A percentile compares a stretch with the other conserved stretches of the same genome.
phyloP scores from a whole-genome alignment of 2,113 vertebrate species.

The Galeopterus variegatus region DNA sequence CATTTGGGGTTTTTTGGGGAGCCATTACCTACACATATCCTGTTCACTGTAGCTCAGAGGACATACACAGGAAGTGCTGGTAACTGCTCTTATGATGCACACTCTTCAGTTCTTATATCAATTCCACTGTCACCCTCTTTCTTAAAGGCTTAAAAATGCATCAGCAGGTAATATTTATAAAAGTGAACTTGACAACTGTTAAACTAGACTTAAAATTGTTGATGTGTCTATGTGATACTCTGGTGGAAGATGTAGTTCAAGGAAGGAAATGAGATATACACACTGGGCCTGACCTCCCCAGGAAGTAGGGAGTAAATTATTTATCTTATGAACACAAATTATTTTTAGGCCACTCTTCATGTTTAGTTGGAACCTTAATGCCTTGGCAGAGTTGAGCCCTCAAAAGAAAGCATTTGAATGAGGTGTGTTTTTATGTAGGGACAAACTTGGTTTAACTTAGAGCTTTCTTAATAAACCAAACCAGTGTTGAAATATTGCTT shows the following conservation, averaged over 20 bases:
- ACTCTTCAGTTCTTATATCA: neutral
- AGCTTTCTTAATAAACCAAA: neutral
- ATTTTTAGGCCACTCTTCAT: neutral
- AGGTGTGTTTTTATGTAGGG: neutral
- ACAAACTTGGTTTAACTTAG: neutral
- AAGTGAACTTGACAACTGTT: neutral
- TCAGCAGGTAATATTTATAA: neutral
- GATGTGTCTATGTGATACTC: neutral
- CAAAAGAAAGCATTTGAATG: neutral
- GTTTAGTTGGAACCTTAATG: neutral
- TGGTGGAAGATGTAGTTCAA: neutral
- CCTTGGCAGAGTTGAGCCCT: neutral
- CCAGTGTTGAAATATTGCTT: neutral
- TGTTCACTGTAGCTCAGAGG: neutral
- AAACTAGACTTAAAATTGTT: neutral
- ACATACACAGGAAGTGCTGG: neutral
- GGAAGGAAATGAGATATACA: neutral
- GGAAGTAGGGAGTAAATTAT: neutral
- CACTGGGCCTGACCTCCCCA: neutral
- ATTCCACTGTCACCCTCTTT: neutral
- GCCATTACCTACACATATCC: neutral
- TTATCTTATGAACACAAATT: neutral
- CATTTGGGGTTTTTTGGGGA: neutral
- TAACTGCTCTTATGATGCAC: neutral
- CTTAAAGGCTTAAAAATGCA: conserved; percentile 8